A percentile compares a stretch with the other conserved stretches of the same genome.
Conservation (phyloP, 2,797 vertebrate genomes). For the Hippoglossus hippoglossus region DNA sequence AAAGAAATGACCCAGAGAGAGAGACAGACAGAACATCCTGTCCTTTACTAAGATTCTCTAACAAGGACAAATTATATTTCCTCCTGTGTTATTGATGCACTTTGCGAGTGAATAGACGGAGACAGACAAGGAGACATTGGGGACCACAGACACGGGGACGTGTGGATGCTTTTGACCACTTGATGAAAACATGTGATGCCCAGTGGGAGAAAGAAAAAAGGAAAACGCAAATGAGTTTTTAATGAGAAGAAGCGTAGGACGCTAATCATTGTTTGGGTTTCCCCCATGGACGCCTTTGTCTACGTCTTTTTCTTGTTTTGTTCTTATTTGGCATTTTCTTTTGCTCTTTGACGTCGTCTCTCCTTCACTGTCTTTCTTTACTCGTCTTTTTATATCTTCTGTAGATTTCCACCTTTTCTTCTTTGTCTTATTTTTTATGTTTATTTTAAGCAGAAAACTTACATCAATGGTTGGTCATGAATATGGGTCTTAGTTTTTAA, state of each 20-base stretch:
- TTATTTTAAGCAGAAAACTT: too few species aligned
- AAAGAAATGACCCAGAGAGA: conserved; percentile 18
- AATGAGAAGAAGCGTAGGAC: conserved; percentile 28
- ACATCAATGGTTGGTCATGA: too few species aligned
- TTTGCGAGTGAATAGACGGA: conserved; percentile 33
- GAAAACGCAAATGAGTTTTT: conserved; percentile 51
- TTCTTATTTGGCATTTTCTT: background rate
- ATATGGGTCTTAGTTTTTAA: background rate
- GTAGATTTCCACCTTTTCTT: background rate
- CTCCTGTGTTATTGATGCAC: conserved; percentile 14
- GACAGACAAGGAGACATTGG: conserved; percentile 22
- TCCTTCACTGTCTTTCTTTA: background rate
- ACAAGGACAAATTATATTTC: conserved; percentile 12
- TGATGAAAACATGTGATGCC: conserved; percentile 22
- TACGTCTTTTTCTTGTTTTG: background rate
- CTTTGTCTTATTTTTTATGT: background rate
- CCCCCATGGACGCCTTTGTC: conserved; percentile 10
- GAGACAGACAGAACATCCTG: background rate
- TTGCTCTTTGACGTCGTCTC: background rate
- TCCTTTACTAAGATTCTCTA: conserved; percentile 15
- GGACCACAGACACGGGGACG: conserved; percentile 12
- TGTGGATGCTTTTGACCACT: conserved; percentile 38
- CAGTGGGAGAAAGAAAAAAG: conserved; percentile 11
- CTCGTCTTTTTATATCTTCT: background rate
- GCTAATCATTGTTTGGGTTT: conserved; percentile 14